Percentiles rank a stretch among this genome's conserved stretches.
Conservation (phyloP, 2,113 vertebrate species). For the Mormyrus lacerda region DNA sequence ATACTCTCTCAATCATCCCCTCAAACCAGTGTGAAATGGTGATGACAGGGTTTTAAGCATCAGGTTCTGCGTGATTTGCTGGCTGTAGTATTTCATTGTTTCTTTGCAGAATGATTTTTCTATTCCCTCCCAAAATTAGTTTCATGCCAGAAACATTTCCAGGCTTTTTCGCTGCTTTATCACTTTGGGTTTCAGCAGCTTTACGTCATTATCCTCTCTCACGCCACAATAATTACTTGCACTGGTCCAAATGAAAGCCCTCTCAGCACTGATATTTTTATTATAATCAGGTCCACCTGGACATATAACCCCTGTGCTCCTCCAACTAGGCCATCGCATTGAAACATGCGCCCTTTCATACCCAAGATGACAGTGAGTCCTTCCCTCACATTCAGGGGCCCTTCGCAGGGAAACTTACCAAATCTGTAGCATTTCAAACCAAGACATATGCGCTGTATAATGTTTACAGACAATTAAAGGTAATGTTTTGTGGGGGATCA, state of each 20-base stretch:
- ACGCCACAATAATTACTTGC: constrained; percentile 8
- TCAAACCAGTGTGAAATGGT: background rate
- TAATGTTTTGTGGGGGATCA: background rate
- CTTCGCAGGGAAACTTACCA: background rate
- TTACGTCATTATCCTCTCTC: too few relatives aligned
- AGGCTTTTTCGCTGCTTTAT: background rate
- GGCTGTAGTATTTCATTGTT: background rate
- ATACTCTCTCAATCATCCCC: background rate
- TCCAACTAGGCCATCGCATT: background rate
- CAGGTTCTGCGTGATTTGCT: background rate
- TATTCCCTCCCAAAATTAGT: background rate
- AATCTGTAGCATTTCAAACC: background rate
- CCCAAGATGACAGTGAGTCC: background rate
- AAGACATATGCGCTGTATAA: background rate
- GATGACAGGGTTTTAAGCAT: background rate
- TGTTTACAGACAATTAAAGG: background rate
- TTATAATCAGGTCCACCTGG: constrained; percentile 36
- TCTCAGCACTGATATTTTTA: constrained; percentile 35
- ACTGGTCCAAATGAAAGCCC: background rate
- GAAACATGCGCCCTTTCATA: background rate
- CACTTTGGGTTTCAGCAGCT: background rate
- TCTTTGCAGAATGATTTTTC: background rate
- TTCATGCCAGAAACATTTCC: background rate
- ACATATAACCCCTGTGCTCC: background rate
- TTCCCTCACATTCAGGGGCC: background rate